Evolutionary conservation across 2,888 invertebrate species (phyloP).

Genomic region (Chymomyza fuscimana): DNA sequence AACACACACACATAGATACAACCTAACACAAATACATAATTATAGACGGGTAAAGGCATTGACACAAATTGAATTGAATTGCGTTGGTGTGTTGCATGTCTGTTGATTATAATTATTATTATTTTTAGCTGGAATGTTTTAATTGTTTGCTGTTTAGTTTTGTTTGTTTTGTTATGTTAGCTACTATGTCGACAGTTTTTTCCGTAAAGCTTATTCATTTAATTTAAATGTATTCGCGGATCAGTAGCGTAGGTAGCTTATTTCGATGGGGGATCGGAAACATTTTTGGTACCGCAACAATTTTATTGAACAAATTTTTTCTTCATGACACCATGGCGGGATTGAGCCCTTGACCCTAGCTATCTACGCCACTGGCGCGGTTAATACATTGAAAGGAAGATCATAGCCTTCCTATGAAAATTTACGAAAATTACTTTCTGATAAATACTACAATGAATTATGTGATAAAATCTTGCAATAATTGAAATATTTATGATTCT

Average conservation of each 20-base stretch:
- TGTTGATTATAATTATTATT: not conserved
- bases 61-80: slow-evolving; percentile 67
- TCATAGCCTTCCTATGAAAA: too few species aligned
- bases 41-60: slow-evolving; percentile 43
- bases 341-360: too few species aligned
- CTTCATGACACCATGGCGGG: too few species aligned
- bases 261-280: too few species aligned
- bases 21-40: not conserved
- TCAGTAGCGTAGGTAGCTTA: not conserved
- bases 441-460: too few species aligned
- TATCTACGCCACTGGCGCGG: too few species aligned
- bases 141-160: slow-evolving; percentile 19
- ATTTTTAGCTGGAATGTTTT: slow-evolving; percentile 17
- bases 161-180: slow-evolving; percentile 12
- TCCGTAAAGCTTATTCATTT: slow-evolving; percentile 18
- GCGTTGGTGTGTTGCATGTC: slow-evolving; percentile 28
- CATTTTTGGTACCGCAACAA: too few species aligned
- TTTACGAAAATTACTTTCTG: too few species aligned
- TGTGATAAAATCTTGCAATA: too few species aligned
- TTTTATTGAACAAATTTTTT: too few species aligned
- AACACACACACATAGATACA: slow-evolving; percentile 20
- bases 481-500: too few species aligned
- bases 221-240: slow-evolving; percentile 43
- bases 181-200: slow-evolving; percentile 13
- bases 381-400: too few species aligned